phyloP scores from a whole-genome alignment of 2,113 vertebrate species.

The Platichthys stellatus region DNA sequence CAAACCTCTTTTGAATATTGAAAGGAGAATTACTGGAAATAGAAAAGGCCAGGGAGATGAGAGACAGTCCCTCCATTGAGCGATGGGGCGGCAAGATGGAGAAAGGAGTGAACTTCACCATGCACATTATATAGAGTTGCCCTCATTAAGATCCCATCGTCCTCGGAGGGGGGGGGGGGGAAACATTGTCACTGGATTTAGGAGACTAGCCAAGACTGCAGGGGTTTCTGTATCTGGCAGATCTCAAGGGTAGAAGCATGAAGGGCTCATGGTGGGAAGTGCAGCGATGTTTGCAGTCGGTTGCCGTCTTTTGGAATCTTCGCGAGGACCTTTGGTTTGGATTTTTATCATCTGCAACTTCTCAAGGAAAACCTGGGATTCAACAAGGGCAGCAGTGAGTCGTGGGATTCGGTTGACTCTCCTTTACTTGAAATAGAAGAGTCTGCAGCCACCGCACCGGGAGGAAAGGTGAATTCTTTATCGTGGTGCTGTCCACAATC shows the following conservation, averaged over 20 bases:
- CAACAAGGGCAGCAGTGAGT: background rate
- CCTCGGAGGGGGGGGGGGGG: conserved; percentile 7
- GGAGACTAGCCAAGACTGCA: conserved; percentile 54
- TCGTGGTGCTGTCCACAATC: background rate
- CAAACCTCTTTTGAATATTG: conserved; percentile 79
- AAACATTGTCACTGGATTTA: conserved; percentile 62
- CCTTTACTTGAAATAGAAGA: background rate
- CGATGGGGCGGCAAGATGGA: conserved; percentile 43
- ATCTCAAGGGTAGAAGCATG: conserved; percentile 39
- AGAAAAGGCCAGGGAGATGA: conserved; percentile 54
- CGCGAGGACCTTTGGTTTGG: conserved; percentile 26
- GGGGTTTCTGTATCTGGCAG: conserved; percentile 61
- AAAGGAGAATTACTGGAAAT: conserved; percentile 63
- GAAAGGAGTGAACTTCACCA: conserved; percentile 53
- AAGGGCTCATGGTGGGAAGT: conserved; percentile 46
- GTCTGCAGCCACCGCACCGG: background rate
- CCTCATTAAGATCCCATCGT: conserved; percentile 74
- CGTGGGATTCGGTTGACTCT: conserved; percentile 4
- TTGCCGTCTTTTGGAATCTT: conserved; percentile 16
- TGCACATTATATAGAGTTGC: conserved; percentile 54
- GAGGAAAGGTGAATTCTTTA: background rate
- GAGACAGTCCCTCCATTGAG: conserved; percentile 63
- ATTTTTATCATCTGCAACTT: conserved; percentile 23
- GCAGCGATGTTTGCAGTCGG: conserved; percentile 33
- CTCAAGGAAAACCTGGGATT: conserved; percentile 23